Conservation (phyloP, 2,888 invertebrate genomes). For the Sphaerophoria rueppellii region DNA sequence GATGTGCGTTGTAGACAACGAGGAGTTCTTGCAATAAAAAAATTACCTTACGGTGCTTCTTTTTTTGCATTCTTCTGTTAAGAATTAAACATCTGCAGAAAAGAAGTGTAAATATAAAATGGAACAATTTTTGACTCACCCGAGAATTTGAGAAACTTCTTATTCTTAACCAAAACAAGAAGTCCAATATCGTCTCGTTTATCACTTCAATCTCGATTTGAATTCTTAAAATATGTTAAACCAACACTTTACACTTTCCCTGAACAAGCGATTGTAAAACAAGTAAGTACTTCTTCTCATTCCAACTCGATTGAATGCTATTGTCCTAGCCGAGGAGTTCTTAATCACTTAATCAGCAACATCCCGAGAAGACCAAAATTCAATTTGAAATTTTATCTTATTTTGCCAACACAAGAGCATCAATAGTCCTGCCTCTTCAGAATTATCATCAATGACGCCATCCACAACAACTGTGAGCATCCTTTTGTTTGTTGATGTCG, state of each 20-base stretch:
- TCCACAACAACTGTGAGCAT: constrained; percentile 21
- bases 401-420: constrained; percentile 66
- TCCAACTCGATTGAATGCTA: constrained; percentile 52
- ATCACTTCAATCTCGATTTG: no score
- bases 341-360: constrained; percentile 25
- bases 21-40: neutral
- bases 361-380: constrained; percentile 4
- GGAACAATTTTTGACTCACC: no score
- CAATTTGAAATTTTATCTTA: constrained; percentile 58
- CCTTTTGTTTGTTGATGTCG: constrained; percentile 60
- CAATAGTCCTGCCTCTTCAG: constrained; percentile 45
- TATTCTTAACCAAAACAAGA: no score
- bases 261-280: neutral
- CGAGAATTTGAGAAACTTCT: no score
- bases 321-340: constrained; percentile 44
- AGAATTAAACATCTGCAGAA: no score
- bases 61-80: no score
- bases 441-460: constrained; percentile 60
- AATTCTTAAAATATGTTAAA: no score
- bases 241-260: no score
- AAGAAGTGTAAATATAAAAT: no score
- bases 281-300: constrained; percentile 29
- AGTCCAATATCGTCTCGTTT: no score
- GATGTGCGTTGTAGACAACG: constrained; percentile 16
- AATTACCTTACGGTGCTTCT: no score